These are phyloP conservation scores for Brenthis daphne DNA, from an alignment of 2,888 invertebrate genomes.

Conservation along the genomic window DNA sequence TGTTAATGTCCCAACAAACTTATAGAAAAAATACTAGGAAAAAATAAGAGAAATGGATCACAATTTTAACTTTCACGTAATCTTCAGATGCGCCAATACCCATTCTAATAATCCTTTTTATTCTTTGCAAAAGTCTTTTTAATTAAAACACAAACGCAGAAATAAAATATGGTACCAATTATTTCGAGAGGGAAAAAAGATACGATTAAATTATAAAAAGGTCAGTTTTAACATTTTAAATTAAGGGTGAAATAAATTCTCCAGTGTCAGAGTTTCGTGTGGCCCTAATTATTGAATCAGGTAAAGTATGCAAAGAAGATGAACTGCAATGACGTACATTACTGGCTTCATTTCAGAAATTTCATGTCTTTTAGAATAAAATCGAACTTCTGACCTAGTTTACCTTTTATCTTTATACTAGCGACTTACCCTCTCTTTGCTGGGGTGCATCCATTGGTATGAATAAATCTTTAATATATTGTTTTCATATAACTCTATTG, in stretches of 20 bases:
- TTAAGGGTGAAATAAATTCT: conserved; percentile 38
- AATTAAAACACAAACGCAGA: conserved; percentile 39
- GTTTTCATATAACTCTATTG: too few species aligned
- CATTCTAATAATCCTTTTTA: conserved; percentile 3
- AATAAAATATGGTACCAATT: conserved; percentile 45
- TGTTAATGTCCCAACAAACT: too few species aligned
- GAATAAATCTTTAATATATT: too few species aligned
- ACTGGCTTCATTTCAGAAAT: too few species aligned
- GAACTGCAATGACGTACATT: not conserved
- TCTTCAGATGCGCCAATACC: not conserved
- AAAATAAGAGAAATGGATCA: too few species aligned
- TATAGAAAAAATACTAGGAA: too few species aligned
- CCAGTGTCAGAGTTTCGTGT: conserved; percentile 23
- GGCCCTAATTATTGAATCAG: conserved; percentile 10
- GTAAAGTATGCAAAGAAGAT: conserved; percentile 8
- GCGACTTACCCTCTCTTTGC: too few species aligned
- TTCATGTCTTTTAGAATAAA: too few species aligned
- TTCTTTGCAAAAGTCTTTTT: conserved; percentile 36
- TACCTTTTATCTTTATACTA: too few species aligned
- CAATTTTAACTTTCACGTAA: too few species aligned
- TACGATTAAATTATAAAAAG: conserved; percentile 42
- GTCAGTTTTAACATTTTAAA: conserved; percentile 40
- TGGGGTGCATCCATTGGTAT: too few species aligned
- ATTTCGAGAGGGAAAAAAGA: conserved; percentile 37
- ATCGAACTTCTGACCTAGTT: too few species aligned